These are phyloP conservation scores for Amphiduros pacificus DNA, from an alignment of 2,888 invertebrate genomes.

Conservation along the genomic window DNA sequence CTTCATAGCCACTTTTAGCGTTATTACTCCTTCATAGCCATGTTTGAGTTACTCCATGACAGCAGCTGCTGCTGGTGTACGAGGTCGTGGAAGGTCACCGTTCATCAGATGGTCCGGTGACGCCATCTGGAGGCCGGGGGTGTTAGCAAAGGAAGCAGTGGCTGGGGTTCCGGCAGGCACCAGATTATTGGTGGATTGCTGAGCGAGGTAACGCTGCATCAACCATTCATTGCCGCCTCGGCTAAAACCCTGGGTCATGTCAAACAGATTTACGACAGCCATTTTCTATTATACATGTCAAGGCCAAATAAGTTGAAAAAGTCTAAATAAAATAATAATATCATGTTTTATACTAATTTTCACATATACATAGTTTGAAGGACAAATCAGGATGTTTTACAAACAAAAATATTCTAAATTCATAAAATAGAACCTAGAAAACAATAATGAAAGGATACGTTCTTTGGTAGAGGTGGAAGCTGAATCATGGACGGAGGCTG, in stretches of 20 bases:
- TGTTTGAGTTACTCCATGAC: too few species aligned
- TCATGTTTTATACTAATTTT: too few species aligned
- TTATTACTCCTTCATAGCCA: too few species aligned
- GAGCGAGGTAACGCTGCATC: conserved; percentile 46
- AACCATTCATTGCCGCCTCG: conserved; percentile 44
- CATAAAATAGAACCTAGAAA: neutral
- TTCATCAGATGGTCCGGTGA: too few species aligned
- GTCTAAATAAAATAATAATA: too few species aligned
- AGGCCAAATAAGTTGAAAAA: neutral
- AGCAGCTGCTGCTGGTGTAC: too few species aligned
- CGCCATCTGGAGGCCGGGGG: too few species aligned
- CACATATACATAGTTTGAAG: neutral
- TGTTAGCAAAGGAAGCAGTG: too few species aligned
- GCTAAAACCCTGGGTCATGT: conserved; percentile 41
- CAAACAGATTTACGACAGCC: conserved; percentile 56
- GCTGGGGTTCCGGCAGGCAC: too few species aligned
- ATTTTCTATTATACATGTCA: conserved; percentile 37
- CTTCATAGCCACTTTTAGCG: too few species aligned
- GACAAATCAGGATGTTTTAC: neutral
- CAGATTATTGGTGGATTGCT: too few species aligned
- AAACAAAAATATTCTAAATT: neutral
- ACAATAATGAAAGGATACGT: conserved; percentile 52
- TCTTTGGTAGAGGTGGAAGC: conserved; percentile 54
- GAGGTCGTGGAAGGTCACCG: too few species aligned
- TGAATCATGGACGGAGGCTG: conserved; percentile 59